phyloP scores from a whole-genome alignment of 2,113 vertebrate species.

The Oxygymnocypris stewartii region DNA sequence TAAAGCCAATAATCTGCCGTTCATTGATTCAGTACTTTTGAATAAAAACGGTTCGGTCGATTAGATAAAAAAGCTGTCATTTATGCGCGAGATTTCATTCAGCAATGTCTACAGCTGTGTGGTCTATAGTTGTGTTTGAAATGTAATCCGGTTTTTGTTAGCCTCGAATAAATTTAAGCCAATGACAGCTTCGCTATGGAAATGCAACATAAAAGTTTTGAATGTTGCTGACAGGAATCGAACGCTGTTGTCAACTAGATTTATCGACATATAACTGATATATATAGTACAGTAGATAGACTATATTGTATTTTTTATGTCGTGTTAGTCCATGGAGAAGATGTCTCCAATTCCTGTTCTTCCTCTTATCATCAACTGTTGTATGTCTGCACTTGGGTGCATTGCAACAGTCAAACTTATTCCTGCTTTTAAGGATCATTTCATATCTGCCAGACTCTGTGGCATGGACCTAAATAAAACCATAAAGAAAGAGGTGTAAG shows the following conservation, averaged over 20 bases:
- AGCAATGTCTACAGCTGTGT: background rate
- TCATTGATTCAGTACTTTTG: conserved; percentile 5
- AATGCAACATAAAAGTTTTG: background rate
- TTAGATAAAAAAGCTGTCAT: background rate
- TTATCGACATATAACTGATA: background rate
- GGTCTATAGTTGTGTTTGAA: background rate
- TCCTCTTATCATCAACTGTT: conserved; percentile 84
- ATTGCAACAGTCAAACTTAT: conserved; percentile 87
- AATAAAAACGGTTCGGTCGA: background rate
- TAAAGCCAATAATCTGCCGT: conserved; percentile 38
- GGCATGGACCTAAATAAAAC: conserved; percentile 92
- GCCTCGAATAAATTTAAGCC: background rate
- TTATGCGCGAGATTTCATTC: background rate
- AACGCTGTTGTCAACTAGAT: background rate
- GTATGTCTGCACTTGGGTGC: conserved; percentile 84
- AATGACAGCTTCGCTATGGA: background rate
- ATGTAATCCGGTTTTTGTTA: background rate
- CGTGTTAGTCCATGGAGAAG: conserved; percentile 43
- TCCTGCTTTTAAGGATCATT: conserved; percentile 89
- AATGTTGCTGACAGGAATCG: conserved; percentile 10
- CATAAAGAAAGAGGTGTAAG: conserved; percentile 84
- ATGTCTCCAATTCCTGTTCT: conserved; percentile 79
- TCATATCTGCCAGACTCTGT: conserved; percentile 86
- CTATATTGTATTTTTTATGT: background rate
- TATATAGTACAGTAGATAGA: background rate